A percentile compares a stretch with the other conserved stretches of the same genome.
Conservation (phyloP, 2,113 vertebrate species). For the Plestiodon gilberti region DNA sequence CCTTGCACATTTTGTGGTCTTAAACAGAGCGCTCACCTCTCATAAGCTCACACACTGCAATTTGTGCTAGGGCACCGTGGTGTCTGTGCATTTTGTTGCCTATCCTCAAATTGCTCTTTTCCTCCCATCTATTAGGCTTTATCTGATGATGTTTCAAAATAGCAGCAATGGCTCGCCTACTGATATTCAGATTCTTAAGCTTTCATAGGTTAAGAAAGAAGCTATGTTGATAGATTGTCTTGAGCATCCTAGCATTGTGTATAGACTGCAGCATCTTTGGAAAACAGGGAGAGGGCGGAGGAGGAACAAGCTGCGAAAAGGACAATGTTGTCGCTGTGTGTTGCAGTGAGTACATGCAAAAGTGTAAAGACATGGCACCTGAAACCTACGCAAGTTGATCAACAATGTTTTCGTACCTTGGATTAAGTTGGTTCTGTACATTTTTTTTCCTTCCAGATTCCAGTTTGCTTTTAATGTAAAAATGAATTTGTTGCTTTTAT, state of each 20-base stretch:
- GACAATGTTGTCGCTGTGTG: not conserved
- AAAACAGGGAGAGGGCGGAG: not conserved
- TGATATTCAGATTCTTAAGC: constrained; percentile 16
- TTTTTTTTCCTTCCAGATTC: constrained; percentile 8
- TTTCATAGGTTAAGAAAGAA: too few species aligned
- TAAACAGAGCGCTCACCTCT: constrained; percentile 41
- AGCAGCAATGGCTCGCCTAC: not conserved
- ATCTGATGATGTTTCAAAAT: not conserved
- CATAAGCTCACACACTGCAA: constrained; percentile 46
- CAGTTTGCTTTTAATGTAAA: not conserved
- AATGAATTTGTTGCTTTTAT: too few species aligned
- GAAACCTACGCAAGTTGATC: constrained; percentile 47
- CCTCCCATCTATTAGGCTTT: constrained; percentile 1
- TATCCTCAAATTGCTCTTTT: constrained; percentile 25
- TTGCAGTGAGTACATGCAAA: not conserved
- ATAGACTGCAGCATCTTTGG: constrained; percentile 8
- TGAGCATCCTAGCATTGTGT: constrained; percentile 14
- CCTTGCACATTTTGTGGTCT: constrained; percentile 54
- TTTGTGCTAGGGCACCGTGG: constrained; percentile 36
- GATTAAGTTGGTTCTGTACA: constrained; percentile 14
- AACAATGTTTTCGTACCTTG: constrained; percentile 37
- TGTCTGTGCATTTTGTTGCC: constrained; percentile 45
- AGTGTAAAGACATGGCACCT: constrained; percentile 12
- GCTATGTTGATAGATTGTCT: constrained; percentile 27
- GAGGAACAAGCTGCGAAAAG: not conserved